A percentile compares a stretch with the other conserved stretches of the same genome.
Conservation (phyloP, 2,797 vertebrate species). For the Gymnopithys bicolor region DNA sequence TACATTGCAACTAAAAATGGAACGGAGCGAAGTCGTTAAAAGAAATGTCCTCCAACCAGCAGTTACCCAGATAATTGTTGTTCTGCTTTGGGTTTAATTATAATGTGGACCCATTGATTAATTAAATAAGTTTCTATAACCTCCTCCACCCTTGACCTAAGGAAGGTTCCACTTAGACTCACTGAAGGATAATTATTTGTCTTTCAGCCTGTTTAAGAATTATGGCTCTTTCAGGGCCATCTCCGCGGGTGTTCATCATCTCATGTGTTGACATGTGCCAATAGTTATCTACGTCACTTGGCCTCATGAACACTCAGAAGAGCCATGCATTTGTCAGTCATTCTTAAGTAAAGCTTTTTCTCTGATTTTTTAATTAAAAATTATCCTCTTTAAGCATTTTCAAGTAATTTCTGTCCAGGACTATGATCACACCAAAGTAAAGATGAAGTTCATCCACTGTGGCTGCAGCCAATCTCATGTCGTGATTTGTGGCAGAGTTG, state of each 20-base stretch:
- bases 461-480: neutral
- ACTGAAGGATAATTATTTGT: constrained; percentile 15
- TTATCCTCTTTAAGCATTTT: neutral
- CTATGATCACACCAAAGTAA: rapidly evolving
- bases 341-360: neutral
- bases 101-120: constrained; percentile 55
- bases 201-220: constrained; percentile 26
- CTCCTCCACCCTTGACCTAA: constrained; percentile 36
- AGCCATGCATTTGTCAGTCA: neutral
- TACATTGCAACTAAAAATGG: neutral
- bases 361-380: neutral
- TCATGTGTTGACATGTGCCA: neutral
- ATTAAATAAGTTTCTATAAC: constrained; percentile 51
- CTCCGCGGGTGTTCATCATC: neutral
- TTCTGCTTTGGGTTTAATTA: constrained; percentile 67
- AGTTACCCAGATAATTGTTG: constrained; percentile 67
- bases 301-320: neutral
- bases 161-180: neutral
- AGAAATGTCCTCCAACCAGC: constrained; percentile 22
- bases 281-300: neutral
- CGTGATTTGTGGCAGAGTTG: neutral
- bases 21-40: constrained; percentile 43
- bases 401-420: neutral
- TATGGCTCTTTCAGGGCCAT: neutral
- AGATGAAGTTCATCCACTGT: neutral